Evolutionary conservation across 2,888 invertebrate genomes (phyloP).

Genomic region (Leuctra nigra): DNA sequence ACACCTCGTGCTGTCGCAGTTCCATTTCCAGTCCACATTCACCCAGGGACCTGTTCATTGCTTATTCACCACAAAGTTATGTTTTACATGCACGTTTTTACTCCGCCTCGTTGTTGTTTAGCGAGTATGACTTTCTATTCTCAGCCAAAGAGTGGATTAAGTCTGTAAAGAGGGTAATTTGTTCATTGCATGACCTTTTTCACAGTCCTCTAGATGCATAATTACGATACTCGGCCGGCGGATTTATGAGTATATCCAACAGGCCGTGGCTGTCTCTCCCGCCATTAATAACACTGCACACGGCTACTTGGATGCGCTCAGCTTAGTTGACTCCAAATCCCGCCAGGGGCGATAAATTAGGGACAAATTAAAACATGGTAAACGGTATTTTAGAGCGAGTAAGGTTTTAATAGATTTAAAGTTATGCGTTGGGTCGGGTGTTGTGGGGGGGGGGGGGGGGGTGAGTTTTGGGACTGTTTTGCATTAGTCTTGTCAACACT

Average conservation of each 20-base stretch:
- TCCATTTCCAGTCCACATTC: no score
- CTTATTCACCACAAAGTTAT: background rate
- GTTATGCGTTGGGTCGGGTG: no score
- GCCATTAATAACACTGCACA: background rate
- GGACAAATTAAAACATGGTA: background rate
- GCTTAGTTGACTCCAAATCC: background rate
- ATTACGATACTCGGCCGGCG: background rate
- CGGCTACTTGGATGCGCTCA: background rate
- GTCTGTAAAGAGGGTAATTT: constrained; percentile 3
- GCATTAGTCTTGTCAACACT: no score
- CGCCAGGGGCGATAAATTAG: background rate
- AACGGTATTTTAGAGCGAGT: background rate
- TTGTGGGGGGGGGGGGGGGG: no score
- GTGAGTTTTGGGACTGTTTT: no score
- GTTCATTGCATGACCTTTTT: constrained; percentile 10
- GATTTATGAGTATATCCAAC: background rate
- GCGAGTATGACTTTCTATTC: no score
- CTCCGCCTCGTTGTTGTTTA: no score
- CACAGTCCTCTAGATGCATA: constrained; percentile 4
- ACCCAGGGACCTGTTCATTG: background rate
- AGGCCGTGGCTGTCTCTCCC: background rate
- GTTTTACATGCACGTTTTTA: no score
- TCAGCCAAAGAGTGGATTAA: no score
- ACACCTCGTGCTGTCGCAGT: no score
- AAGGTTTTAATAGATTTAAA: background rate